Evolutionary conservation across 2,888 invertebrate genomes (phyloP).

Genomic region (Brachypalpus laphriformis): DNA sequence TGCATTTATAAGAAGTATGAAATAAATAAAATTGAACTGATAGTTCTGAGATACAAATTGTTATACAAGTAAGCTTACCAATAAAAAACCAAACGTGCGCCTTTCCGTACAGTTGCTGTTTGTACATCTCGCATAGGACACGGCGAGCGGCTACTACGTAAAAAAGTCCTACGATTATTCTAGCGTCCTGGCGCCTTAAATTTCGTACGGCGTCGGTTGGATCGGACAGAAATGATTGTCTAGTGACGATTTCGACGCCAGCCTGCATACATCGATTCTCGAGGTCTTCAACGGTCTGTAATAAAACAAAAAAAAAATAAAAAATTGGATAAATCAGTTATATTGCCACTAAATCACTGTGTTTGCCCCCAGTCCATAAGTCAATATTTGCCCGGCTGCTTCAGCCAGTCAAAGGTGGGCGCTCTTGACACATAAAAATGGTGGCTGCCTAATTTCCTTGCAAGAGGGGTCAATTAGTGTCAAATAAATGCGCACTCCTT

Average conservation of each 20-base stretch:
- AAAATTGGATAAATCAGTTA: slow-evolving; percentile 22
- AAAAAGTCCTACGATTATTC: slow-evolving; percentile 98
- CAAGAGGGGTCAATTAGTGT: slow-evolving; percentile 59
- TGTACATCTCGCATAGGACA: slow-evolving; percentile 98
- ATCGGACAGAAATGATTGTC: slow-evolving; percentile 98
- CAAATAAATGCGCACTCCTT: slow-evolving; percentile 60
- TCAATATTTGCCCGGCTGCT: slow-evolving; percentile 6
- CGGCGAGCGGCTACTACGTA: slow-evolving; percentile 98
- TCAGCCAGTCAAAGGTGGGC: background rate
- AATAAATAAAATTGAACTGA: too few species aligned
- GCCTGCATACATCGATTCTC: slow-evolving; percentile 96
- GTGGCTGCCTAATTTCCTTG: slow-evolving; percentile 32
- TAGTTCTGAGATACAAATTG: too few species aligned
- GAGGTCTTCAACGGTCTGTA: slow-evolving; percentile 97
- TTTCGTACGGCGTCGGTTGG: slow-evolving; percentile 98
- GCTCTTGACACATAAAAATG: background rate
- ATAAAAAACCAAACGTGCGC: slow-evolving; percentile 99
- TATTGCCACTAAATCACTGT: background rate
- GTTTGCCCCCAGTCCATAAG: background rate
- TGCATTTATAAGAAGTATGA: too few species aligned
- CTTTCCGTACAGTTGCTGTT: slow-evolving; percentile 95
- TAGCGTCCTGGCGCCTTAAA: slow-evolving; percentile 96
- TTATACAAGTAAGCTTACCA: slow-evolving; percentile 85
- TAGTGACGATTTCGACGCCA: slow-evolving; percentile 96
- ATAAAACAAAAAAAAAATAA: slow-evolving; percentile 78